phyloP scores from a whole-genome alignment of 2,113 vertebrate species.

The Struthidea cinerea region DNA sequence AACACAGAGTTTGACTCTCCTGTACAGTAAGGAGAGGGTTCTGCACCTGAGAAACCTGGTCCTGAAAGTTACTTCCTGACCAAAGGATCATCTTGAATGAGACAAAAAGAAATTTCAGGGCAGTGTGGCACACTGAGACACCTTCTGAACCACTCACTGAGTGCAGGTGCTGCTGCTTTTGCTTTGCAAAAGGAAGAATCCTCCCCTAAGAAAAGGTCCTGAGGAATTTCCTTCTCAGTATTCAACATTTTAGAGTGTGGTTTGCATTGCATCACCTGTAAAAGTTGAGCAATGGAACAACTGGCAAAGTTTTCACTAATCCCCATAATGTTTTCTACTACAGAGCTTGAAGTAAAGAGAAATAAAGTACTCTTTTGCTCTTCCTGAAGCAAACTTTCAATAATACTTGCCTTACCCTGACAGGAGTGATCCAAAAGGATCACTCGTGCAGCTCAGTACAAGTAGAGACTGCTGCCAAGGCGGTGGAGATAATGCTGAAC shows the following conservation, averaged over 20 bases:
- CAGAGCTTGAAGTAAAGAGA: background rate
- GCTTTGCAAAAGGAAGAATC: background rate
- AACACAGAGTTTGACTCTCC: background rate
- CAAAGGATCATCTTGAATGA: background rate
- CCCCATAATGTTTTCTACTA: background rate
- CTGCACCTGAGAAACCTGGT: background rate
- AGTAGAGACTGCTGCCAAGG: background rate
- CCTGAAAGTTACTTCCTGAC: background rate
- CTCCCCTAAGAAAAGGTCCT: background rate
- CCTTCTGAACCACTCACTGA: background rate
- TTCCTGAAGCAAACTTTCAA: background rate
- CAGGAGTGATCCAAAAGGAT: background rate
- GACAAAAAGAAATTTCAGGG: background rate
- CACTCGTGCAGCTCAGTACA: background rate
- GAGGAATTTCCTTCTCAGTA: no score
- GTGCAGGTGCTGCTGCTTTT: background rate
- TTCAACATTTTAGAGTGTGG: background rate
- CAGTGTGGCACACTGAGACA: accelerated
- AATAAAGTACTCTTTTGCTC: background rate
- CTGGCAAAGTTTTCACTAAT: background rate
- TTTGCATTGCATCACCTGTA: background rate
- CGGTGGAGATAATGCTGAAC: background rate
- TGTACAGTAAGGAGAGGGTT: background rate
- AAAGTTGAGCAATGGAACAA: background rate
- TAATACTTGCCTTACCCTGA: background rate